Evolutionary conservation across 1,140 invertebrate genomes (phyloP).

Genomic region (Dendroctonus valens): DNA sequence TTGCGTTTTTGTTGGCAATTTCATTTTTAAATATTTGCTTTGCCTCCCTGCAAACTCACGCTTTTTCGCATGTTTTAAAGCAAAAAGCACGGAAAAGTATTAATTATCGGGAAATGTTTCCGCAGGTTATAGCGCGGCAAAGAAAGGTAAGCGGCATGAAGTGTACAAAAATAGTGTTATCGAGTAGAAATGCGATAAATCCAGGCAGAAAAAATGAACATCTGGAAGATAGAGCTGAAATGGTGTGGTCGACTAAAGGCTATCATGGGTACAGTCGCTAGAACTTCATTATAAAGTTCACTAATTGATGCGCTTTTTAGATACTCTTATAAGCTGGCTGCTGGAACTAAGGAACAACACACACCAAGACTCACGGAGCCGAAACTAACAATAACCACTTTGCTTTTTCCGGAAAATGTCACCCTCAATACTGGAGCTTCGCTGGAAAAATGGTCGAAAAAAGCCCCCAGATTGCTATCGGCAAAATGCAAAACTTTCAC

Average conservation of each 20-base stretch:
- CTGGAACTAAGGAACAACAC: not conserved
- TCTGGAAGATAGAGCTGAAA: not conserved
- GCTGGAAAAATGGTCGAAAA: conserved; percentile 36
- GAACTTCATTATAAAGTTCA: not conserved
- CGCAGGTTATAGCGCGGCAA: not conserved
- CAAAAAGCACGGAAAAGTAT: no score
- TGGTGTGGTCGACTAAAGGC: not conserved
- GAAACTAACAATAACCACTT: conserved; percentile 27
- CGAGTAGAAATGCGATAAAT: not conserved
- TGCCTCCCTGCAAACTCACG: no score
- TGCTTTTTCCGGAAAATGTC: conserved; percentile 31
- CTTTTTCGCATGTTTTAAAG: no score
- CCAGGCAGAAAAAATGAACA: not conserved
- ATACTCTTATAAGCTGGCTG: conserved; percentile 12
- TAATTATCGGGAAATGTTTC: no score
- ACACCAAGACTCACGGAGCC: not conserved
- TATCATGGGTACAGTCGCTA: not conserved
- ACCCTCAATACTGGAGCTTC: conserved; percentile 34
- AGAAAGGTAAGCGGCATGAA: not conserved
- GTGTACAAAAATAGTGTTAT: not conserved
- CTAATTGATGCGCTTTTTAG: conserved; percentile 1
- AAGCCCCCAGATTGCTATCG: conserved; percentile 35
- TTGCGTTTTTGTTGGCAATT: not conserved
- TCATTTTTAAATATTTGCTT: no score
- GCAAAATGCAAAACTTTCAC: conserved; percentile 5